A percentile compares a stretch with the other conserved stretches of the same genome.
Evolutionary conservation across 2,113 vertebrate genomes (phyloP).

Genomic region (Chamaetylas fuelleborni): DNA sequence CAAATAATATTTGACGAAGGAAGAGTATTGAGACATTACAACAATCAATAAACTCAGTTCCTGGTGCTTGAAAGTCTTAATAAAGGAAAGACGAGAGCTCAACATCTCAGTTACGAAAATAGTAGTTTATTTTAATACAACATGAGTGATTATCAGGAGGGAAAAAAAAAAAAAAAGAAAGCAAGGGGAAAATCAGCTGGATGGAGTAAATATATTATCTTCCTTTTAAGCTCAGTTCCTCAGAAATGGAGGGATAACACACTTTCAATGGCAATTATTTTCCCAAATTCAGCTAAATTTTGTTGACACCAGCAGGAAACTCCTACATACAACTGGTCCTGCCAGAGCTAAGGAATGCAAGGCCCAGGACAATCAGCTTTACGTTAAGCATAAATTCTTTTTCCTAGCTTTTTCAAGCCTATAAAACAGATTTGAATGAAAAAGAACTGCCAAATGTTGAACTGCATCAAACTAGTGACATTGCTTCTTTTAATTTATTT

Average conservation of each 20-base stretch:
- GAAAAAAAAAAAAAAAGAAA: not conserved
- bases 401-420: not conserved
- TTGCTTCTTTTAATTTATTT: not conserved
- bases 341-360: not conserved
- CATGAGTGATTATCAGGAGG: not conserved
- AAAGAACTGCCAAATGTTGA: not conserved
- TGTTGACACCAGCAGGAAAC: not conserved
- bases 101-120: not conserved
- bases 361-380: not conserved
- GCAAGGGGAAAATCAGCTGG: not conserved
- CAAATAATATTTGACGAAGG: not conserved
- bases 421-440: not conserved
- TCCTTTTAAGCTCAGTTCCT: not conserved
- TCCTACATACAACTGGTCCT: not conserved
- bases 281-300: not conserved
- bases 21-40: not conserved
- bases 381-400: not conserved
- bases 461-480: not conserved
- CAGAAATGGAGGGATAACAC: not conserved
- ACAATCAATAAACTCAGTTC: not conserved
- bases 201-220: not conserved
- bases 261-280: not conserved
- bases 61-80: not conserved
- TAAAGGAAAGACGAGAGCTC: not conserved
- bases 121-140: not conserved